Base-by-base conservation (phyloP, 2,113 vertebrate species). In the Nibea albiflora region DNA sequence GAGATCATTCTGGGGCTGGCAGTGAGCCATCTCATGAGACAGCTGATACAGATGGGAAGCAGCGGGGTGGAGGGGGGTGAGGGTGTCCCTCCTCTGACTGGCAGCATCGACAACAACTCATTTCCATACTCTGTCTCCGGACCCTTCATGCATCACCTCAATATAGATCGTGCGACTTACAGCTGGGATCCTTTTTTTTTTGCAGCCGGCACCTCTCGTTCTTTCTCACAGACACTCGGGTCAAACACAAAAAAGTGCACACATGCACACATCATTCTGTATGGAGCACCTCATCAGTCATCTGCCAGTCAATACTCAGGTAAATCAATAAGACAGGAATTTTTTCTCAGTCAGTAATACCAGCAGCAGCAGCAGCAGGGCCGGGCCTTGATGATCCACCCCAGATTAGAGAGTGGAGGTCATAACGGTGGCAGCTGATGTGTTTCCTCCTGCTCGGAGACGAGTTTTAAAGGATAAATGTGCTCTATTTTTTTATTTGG, bases 291-390 rank as follows among this genome's bases (percentile, higher is more conserved):
- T 53, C 72, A 86, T 89, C 79, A 60, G 67, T 91, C 88, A 86
- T 80, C 74, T 57, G 49, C 31, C 57, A 81, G 84, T 90, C 88
- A 91, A 90, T 89, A 80, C 39, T n/a, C 67, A 14, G 77, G 81
- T 81, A 81, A 90, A 94, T 94, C 88, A 89, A 91, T 94, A 84
- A 83, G 78, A 88, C 47, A 80, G 78, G 64, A 77, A 88, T 81
- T 90, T 87, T 86, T 73, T 80, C 56, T 47, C 84, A 71, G 81
- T 83, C 86, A 75, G 89, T 72, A 87, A 83, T 73, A 76, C 63
- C 68, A 63, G 80, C 54, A 79, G 35, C 35, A 31, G 28, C 28
- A 35, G 35, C 35, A 39, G 60, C 73, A 79, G 56, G 85, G 61
- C 42, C 0, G n/a, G 70, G 31, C 65, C 50, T 64, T 70, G 57